These are phyloP conservation scores for Encarsia formosa DNA, from an alignment of 2,888 invertebrate species.

Conservation along the genomic window DNA sequence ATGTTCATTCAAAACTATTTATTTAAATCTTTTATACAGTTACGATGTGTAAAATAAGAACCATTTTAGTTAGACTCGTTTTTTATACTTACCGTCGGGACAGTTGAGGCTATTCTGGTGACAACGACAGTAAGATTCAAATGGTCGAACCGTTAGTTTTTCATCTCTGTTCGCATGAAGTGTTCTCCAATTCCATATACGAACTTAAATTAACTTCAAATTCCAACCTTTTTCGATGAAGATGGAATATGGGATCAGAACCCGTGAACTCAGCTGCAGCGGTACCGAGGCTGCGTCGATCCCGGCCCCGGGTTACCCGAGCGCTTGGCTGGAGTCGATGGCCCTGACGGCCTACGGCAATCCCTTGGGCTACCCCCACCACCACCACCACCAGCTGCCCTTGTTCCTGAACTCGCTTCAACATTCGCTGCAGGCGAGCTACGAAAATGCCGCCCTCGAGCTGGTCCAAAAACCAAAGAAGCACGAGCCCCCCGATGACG, in stretches of 20 bases:
- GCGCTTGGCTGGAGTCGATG: conserved; percentile 9
- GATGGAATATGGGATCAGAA: conserved; percentile 52
- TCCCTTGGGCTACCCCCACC: conserved; percentile 2
- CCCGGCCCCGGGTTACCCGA: background rate
- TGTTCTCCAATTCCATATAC: too few species aligned
- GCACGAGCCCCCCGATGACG: conserved; percentile 3
- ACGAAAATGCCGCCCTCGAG: conserved; percentile 46
- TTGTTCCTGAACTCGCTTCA: conserved; percentile 44
- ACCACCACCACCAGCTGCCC: conserved; percentile 11
- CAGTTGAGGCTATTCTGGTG: too few species aligned
- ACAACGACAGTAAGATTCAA: too few species aligned
- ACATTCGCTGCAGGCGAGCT: conserved; percentile 33
- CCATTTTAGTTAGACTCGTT: too few species aligned
- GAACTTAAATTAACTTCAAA: too few species aligned
- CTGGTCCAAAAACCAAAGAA: conserved; percentile 36
- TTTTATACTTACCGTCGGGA: too few species aligned
- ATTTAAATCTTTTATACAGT: too few species aligned
- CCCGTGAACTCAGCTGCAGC: background rate
- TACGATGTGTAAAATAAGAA: too few species aligned
- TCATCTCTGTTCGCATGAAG: too few species aligned
- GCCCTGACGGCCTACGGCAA: conserved; percentile 1
- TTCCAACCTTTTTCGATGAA: too few species aligned
- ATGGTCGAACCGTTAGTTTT: too few species aligned
- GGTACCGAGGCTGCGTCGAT: background rate
- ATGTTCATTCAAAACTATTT: too few species aligned